Evolutionary conservation across 2,113 vertebrate species (phyloP), one percentile per base, ranked within the genome.

Genomic region (Tenebrosternarchus preto): DNA sequence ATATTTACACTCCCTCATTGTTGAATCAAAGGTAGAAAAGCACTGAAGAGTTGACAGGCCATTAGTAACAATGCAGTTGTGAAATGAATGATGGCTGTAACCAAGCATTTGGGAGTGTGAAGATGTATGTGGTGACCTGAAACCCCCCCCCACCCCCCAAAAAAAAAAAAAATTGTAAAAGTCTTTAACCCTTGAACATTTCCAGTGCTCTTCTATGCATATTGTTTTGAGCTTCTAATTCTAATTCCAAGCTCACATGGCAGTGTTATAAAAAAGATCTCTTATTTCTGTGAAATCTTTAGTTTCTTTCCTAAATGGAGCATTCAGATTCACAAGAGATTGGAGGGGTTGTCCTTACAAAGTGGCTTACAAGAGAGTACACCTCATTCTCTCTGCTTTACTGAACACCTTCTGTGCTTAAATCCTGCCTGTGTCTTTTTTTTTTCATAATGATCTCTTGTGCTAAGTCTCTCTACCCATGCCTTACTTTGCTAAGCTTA

Each of bases 401-500:
- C 57, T 66, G 53, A 67, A 77, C 56, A 81, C 25, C 29, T 78
- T 66, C 57, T 78, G 77, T 80, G 63, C 61, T 83, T 59, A 12
- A 29, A 61, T 71, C 57, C 22, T 75, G 78, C 5, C 71, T 68
- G 78, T 73, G 61, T 77, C 31, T 82, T 82, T 36, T 55, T 56
- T 82, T 71, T 71, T 46, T 22, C 33, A 24, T 36, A 2, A 46
- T 22, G 24, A 60, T 78, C 64, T 70, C 61, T 85, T 80, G 85
- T 83, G 83, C 86, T 78, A 75, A 55, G 24, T 77, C 17, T 80
- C 81, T 88, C 83, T 85, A 85, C 86, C 89, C 88, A 91, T 90
- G 91, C 91, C 92, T 92, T 93, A 86, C 88, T 85, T 80, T 91
- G 82, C 84, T 88, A 73, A 87, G 82, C 86, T 83, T 74, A 88